Base-by-base conservation (phyloP, 2,888 invertebrate genomes). In the Yponomeuta cagnagella region DNA sequence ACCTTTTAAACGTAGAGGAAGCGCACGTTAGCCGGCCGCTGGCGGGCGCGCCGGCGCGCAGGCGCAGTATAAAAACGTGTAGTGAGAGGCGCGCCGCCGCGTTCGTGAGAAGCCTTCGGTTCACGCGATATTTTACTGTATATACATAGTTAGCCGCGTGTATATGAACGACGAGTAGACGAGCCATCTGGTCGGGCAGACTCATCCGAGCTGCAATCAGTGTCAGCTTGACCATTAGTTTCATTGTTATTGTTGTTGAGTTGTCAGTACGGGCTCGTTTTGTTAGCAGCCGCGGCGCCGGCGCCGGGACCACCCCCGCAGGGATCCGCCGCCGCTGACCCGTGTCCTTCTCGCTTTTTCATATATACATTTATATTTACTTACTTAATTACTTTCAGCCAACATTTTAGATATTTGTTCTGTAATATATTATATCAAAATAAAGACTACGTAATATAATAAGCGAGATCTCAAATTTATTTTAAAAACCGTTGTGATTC, bases 391-490 rank as follows among this genome's bases (percentile, higher is more conserved):
- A 33, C 81, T 83, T 88, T 88, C 88, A 88, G 85, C 89, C 87
- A 88, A 83, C 86, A 88, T 88, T 87, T 85, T 90, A 90, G 89
- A 85, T 80, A 86, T 87, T 86, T 88, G 87, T 89, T 90, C 88
- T 89, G 88, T 58, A 58, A 15, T 58, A 58, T 90, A 90, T 89
- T 15, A 58, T 90, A 90, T 89, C 90, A 91, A 84, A 88, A 87
- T 88, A 90, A 90, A 90, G 91, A 90, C 90, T 90, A 91, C 89
- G 87, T 91, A 90, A 88, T 89, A 90, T 89, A 88, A 88, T 91
- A 91, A 92, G 92, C 90, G 90, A 91, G 92, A 91, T 92, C 92
- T 92, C 92, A 92, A 91, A 90, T 91, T 91, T 90, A 89, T 89
- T 90, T 91, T 86, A 80, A 89, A 86, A 88, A 86, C 88, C 85